Percentiles rank a stretch among this genome's conserved stretches.
These are phyloP conservation scores for Meloidogyne exigua DNA, from an alignment of 1,140 invertebrate genomes.

Conservation along the genomic window DNA sequence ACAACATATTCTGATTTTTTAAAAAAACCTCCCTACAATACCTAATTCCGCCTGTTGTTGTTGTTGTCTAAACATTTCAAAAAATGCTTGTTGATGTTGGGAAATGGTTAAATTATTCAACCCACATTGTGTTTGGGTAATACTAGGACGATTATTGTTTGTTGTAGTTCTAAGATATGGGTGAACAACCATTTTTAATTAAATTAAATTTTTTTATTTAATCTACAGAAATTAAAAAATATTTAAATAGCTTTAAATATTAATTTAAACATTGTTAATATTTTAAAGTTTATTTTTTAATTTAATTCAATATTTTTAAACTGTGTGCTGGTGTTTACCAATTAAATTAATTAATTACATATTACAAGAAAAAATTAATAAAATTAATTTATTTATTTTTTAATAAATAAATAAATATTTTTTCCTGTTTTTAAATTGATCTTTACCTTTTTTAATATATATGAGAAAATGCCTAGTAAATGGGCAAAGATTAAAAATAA, in stretches of 20 bases:
- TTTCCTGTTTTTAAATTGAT: neutral
- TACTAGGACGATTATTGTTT: neutral
- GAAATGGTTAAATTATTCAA: neutral
- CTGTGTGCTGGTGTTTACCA: too few species aligned
- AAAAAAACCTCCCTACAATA: too few species aligned
- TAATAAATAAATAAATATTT: too few species aligned
- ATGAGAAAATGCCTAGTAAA: neutral
- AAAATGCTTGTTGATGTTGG: neutral
- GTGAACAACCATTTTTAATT: neutral
- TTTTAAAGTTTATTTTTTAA: too few species aligned
- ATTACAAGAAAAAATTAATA: too few species aligned
- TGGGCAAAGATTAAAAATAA: neutral
- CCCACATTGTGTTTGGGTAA: neutral
- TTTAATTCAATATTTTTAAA: too few species aligned
- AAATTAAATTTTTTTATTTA: neutral
- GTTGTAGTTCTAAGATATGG: neutral
- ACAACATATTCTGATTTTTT: too few species aligned
- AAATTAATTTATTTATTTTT: too few species aligned
- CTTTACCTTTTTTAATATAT: slow-evolving; percentile 1
- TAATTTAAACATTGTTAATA: too few species aligned
- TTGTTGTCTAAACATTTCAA: too few species aligned
- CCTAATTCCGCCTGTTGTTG: too few species aligned
- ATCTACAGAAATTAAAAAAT: neutral
- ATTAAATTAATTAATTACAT: too few species aligned
- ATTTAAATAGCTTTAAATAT: neutral